Percentiles rank a stretch among this genome's conserved stretches.
phyloP scores from a whole-genome alignment of 2,113 vertebrate genomes.

The Symphodus melops region DNA sequence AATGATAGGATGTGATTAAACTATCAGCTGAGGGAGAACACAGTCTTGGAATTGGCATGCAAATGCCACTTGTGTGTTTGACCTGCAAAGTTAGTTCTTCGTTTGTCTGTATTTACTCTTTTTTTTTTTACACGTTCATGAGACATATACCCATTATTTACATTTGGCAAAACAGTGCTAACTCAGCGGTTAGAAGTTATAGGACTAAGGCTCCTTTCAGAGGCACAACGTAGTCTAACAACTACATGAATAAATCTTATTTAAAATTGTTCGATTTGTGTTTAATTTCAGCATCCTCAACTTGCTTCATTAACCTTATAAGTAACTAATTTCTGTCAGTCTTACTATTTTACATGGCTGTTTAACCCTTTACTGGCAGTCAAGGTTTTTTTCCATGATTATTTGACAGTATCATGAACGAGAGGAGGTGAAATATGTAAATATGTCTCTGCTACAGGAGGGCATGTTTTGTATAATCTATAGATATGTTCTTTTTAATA shows the following conservation, averaged over 20 bases:
- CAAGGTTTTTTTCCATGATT: no score
- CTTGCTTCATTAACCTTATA: no score
- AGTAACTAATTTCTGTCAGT: no score
- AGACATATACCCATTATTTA: slow-evolving; percentile 6
- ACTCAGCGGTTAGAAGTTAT: not conserved
- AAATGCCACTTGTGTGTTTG: not conserved
- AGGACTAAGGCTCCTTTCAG: not conserved
- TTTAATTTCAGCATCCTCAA: no score
- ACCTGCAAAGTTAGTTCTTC: not conserved
- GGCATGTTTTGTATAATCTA: no score
- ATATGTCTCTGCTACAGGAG: no score
- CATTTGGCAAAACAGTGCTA: not conserved
- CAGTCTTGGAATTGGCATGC: not conserved
- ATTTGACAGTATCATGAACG: no score
- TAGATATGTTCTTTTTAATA: no score
- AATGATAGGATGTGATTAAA: slow-evolving; percentile 20
- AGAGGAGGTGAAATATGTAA: no score
- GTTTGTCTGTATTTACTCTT: not conserved
- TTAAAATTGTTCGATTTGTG: no score
- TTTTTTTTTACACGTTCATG: not conserved
- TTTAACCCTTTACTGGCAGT: no score
- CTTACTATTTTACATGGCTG: no score
- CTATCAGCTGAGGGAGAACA: not conserved
- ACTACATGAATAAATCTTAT: not conserved
- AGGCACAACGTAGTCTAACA: not conserved